These are phyloP conservation scores for Zelleria hepariella DNA, from an alignment of 2,888 invertebrate genomes.

Conservation along the genomic window DNA sequence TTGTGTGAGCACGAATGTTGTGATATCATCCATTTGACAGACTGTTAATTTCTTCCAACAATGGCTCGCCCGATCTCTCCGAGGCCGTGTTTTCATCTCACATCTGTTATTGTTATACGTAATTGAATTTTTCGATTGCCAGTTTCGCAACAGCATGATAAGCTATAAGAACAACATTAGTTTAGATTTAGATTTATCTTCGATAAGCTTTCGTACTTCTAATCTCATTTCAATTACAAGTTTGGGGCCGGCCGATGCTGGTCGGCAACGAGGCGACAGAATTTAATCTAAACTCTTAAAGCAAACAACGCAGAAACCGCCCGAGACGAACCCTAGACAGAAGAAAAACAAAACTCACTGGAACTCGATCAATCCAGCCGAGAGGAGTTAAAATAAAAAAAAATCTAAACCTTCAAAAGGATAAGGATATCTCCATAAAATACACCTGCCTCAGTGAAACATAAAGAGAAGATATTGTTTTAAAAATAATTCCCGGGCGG, in stretches of 20 bases:
- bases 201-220: slow-evolving; percentile 1
- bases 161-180: slow-evolving; percentile 2
- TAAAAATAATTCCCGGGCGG: slow-evolving; percentile 56
- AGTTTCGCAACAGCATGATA: slow-evolving; percentile 4
- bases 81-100: slow-evolving; percentile 45
- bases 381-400: slow-evolving; percentile 39
- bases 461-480: slow-evolving; percentile 63
- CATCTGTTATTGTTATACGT: slow-evolving; percentile 48
- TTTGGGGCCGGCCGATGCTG: neutral
- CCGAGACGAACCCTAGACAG: slow-evolving; percentile 55
- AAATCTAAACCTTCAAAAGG: slow-evolving; percentile 51
- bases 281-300: slow-evolving; percentile 56
- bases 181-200: slow-evolving; percentile 2
- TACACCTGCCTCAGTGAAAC: slow-evolving; percentile 62
- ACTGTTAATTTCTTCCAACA: slow-evolving; percentile 55
- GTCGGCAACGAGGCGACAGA: slow-evolving; percentile 24
- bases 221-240: slow-evolving; percentile 6
- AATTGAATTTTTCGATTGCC: slow-evolving; percentile 42
- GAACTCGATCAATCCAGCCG: slow-evolving; percentile 47
- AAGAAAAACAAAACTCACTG: slow-evolving; percentile 59
- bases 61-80: slow-evolving; percentile 25
- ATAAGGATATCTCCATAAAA: slow-evolving; percentile 49
- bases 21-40: slow-evolving; percentile 49
- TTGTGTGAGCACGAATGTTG: slow-evolving; percentile 55
- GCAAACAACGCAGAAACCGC: slow-evolving; percentile 51